phyloP scores from a whole-genome alignment of 2,113 vertebrate genomes.

The Helogale parvula region DNA sequence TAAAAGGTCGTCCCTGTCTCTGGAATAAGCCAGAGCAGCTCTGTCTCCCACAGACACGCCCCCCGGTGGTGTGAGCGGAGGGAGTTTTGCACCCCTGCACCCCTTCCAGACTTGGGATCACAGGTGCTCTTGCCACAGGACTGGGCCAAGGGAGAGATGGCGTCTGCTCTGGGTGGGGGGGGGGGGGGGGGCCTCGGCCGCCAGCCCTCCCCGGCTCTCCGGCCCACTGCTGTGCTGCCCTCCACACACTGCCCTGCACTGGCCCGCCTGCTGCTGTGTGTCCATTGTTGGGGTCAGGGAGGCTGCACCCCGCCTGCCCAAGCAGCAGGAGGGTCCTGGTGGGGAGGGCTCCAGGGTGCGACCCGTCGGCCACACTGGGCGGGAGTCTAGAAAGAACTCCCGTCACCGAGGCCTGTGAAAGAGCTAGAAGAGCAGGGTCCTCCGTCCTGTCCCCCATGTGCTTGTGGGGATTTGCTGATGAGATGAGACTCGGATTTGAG shows the following conservation, averaged over 20 bases:
- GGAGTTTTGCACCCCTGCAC: neutral
- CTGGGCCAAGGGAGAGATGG: neutral
- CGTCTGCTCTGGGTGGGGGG: too few species aligned
- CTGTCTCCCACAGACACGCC: fast-evolving
- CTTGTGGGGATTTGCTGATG: neutral
- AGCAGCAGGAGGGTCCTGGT: too few species aligned
- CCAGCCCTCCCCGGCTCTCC: fast-evolving
- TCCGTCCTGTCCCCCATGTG: neutral
- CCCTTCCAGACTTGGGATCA: neutral
- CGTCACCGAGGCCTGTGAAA: fast-evolving
- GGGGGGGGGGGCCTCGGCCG: fast-evolving
- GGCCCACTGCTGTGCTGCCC: neutral
- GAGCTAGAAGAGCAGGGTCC: neutral
- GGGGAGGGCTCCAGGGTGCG: neutral
- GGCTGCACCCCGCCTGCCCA: neutral
- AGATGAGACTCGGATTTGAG: neutral
- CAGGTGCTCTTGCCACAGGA: neutral
- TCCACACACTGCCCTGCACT: fast-evolving
- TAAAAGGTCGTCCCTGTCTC: neutral
- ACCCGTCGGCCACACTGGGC: fast-evolving
- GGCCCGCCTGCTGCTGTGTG: fast-evolving
- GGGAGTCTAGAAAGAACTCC: neutral
- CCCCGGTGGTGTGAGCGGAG: too few species aligned
- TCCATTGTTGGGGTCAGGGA: too few species aligned
- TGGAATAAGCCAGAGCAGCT: neutral